phyloP scores from a whole-genome alignment of 1,140 invertebrate species.

The Ceratina calcarata region DNA sequence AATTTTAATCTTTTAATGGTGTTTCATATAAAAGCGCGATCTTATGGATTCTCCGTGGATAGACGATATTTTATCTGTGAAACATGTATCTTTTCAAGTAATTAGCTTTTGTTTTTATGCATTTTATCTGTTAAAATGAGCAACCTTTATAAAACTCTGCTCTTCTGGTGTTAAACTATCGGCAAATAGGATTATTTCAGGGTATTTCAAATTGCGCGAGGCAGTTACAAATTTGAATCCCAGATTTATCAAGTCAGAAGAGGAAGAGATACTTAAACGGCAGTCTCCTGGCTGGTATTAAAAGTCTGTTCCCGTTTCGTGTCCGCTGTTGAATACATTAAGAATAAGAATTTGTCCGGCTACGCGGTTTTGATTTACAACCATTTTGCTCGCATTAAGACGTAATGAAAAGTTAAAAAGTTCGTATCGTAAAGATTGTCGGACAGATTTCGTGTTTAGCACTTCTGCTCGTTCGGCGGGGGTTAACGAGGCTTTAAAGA shows the following conservation, averaged over 20 bases:
- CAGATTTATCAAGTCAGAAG: background rate
- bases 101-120: background rate
- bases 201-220: background rate
- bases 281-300: background rate
- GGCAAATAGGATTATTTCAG: too few species aligned
- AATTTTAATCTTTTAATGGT: background rate
- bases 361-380: background rate
- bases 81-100: too few species aligned
- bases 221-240: conserved; percentile 5
- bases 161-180: too few species aligned
- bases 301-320: background rate
- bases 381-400: background rate
- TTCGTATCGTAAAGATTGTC: background rate
- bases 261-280: background rate
- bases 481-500: conserved; percentile 21
- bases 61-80: too few species aligned
- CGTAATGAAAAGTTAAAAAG: conserved; percentile 22
- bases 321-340: background rate
- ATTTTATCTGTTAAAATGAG: background rate
- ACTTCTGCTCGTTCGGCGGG: background rate
- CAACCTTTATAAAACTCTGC: too few species aligned
- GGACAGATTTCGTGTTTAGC: conserved; percentile 10
- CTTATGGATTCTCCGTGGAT: too few species aligned
- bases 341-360: conserved; percentile 24
- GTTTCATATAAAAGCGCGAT: background rate